Conservation (phyloP, 2,113 vertebrate genomes). For the Ptychochromis oligacanthus region DNA sequence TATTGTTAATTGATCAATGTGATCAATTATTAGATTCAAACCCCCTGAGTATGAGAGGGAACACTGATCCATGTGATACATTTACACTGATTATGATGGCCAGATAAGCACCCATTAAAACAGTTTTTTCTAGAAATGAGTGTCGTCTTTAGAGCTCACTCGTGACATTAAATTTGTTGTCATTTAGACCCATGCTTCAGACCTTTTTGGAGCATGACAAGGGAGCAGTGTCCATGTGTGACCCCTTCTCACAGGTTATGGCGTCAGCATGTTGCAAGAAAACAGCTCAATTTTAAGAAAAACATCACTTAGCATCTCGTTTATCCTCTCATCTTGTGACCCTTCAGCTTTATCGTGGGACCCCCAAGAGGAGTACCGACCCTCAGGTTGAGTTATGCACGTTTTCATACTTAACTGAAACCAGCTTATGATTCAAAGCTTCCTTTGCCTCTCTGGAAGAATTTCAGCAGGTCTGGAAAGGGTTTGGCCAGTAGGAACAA, state of each 20-base stretch:
- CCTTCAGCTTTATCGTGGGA: neutral
- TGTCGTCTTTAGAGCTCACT: neutral
- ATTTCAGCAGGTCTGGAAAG: neutral
- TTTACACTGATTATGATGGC: rapidly evolving
- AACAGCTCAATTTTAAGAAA: neutral
- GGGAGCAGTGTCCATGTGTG: neutral
- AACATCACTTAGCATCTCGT: neutral
- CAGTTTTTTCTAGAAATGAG: neutral
- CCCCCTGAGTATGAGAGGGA: neutral
- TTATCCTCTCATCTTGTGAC: neutral
- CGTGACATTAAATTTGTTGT: neutral
- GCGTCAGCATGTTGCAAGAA: neutral
- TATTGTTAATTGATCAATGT: conserved; percentile 4
- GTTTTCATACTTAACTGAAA: neutral
- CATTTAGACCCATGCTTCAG: neutral
- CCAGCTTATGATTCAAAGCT: neutral
- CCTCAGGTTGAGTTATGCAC: neutral
- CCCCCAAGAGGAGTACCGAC: neutral
- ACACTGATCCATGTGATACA: neutral
- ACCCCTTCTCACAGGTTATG: neutral
- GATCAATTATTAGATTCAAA: neutral
- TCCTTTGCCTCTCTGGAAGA: neutral
- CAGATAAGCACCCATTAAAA: neutral
- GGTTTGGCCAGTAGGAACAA: no score
- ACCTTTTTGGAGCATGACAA: neutral